These are phyloP conservation scores for Clanis bilineata DNA, from an alignment of 2,888 invertebrate species.

Conservation along the genomic window DNA sequence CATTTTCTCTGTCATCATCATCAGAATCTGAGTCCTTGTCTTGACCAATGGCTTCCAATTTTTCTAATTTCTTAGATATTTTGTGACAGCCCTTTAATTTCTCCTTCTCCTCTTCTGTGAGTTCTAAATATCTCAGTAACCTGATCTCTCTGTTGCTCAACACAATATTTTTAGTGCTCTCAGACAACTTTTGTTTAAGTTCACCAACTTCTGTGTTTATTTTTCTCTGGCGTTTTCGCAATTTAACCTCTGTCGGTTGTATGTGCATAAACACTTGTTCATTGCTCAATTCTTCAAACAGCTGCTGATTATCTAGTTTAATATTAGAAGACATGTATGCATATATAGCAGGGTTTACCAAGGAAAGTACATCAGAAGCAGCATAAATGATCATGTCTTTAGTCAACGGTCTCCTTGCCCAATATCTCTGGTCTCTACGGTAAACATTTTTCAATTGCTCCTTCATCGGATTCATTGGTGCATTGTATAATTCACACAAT, in stretches of 20 bases:
- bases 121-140: constrained; percentile 92
- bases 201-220: constrained; percentile 95
- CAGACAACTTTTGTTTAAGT: constrained; percentile 89
- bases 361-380: constrained; percentile 92
- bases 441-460: constrained; percentile 94
- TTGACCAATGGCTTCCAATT: constrained; percentile 90
- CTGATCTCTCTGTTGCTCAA: constrained; percentile 95
- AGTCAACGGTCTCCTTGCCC: constrained; percentile 94
- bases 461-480: constrained; percentile 94
- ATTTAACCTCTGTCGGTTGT: constrained; percentile 91
- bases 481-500: constrained; percentile 93
- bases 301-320: constrained; percentile 85
- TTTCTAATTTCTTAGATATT: constrained; percentile 95
- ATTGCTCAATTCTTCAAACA: constrained; percentile 92
- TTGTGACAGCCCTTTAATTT: constrained; percentile 95
- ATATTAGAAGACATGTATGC: constrained; percentile 86
- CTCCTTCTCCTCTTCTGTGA: constrained; percentile 96
- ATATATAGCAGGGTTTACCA: constrained; percentile 93
- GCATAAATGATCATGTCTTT: constrained; percentile 96
- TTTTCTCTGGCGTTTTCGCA: constrained; percentile 94
- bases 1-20: constrained; percentile 87
- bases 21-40: constrained; percentile 90
- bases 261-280: constrained; percentile 94
- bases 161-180: constrained; percentile 92
- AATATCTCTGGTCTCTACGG: constrained; percentile 91